These are phyloP conservation scores for Beroe forskalii DNA, from an alignment of 37 sponge, comb jelly and placozoan species.

Conservation along the genomic window DNA sequence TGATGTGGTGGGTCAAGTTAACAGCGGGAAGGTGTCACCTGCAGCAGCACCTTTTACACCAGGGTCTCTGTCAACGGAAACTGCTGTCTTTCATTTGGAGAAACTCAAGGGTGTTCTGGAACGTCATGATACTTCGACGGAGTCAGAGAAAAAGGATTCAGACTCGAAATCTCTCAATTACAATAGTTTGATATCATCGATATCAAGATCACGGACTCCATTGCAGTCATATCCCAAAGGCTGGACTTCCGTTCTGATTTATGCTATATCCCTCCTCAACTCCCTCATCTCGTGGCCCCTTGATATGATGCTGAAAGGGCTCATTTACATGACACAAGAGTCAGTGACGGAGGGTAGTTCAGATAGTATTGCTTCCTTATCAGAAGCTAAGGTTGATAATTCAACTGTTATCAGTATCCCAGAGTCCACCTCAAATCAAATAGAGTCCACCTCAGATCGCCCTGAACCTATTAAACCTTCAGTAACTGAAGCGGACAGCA, in stretches of 20 bases:
- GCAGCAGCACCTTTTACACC: constrained; percentile 70
- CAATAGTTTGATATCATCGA: not conserved
- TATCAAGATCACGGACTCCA: not conserved
- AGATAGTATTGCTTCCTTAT: not conserved
- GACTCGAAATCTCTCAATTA: not conserved
- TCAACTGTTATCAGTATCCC: not conserved
- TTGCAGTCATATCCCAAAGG: not conserved
- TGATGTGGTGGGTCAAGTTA: constrained; percentile 70
- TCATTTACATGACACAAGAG: not conserved
- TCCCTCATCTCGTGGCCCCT: not conserved
- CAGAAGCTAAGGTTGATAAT: not conserved
- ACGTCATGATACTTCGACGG: not conserved
- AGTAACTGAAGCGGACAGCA: no score
- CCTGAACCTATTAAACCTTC: no score
- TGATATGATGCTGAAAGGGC: not conserved
- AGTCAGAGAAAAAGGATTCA: not conserved
- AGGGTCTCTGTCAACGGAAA: not conserved
- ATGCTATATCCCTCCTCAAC: not conserved
- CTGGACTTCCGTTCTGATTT: not conserved
- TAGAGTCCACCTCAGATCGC: no score
- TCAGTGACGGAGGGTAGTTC: not conserved
- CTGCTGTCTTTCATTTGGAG: not conserved
- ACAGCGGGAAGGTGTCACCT: not conserved
- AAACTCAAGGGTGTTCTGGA: not conserved
- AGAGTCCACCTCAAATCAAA: no score